Conservation (phyloP, 2,888 invertebrate species). For the Eristalis pertinax region DNA sequence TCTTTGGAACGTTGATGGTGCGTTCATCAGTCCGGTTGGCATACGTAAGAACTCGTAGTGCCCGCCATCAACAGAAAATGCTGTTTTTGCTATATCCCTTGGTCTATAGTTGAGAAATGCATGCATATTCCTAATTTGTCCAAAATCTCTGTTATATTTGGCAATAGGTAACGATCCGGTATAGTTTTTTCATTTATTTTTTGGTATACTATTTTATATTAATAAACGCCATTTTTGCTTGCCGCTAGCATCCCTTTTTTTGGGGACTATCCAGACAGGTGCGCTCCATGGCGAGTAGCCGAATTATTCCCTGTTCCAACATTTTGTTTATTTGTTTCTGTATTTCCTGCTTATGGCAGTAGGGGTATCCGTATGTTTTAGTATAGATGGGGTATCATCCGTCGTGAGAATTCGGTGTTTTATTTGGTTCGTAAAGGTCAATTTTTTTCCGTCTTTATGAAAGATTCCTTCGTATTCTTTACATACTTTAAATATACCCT, state of each 20-base stretch:
- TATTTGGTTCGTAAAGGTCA: conserved; percentile 1
- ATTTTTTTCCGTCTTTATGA: not conserved
- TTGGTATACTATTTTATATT: not conserved
- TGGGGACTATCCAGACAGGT: not conserved
- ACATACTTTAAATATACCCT: not conserved
- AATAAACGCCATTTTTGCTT: not conserved
- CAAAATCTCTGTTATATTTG: not conserved
- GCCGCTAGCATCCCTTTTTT: not conserved
- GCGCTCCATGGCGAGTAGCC: not conserved
- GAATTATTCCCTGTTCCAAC: conserved; percentile 2
- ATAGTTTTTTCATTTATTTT: not conserved
- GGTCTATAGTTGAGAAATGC: no score
- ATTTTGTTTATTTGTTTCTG: not conserved
- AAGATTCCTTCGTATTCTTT: not conserved
- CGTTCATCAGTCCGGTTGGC: no score
- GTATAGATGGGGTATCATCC: not conserved
- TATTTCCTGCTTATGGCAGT: not conserved
- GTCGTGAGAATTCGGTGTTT: not conserved
- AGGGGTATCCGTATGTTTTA: not conserved
- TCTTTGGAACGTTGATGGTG: no score
- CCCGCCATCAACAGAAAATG: no score
- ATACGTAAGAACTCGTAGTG: no score
- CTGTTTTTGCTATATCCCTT: no score
- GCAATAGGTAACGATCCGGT: not conserved
- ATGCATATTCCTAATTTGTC: no score